A percentile compares a stretch with the other conserved stretches of the same genome.
Evolutionary conservation across 1,140 invertebrate species (phyloP).

Genomic region (Acyrthosiphon pisum): DNA sequence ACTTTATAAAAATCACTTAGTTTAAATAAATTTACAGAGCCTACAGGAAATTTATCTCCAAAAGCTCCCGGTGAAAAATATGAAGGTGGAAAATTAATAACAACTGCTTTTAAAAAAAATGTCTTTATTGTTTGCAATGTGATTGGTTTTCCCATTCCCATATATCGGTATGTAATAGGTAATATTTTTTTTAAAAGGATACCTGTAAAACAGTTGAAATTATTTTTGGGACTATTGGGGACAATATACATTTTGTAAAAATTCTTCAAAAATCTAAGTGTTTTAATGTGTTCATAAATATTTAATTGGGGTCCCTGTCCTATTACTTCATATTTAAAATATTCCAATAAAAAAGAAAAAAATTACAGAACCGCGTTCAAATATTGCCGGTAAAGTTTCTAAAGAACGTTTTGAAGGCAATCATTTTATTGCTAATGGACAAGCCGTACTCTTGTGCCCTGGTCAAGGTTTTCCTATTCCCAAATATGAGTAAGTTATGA

Average conservation of each 20-base stretch:
- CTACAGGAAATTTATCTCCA: constrained; percentile 67
- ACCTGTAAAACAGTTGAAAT: neutral
- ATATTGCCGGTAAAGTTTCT: constrained; percentile 71
- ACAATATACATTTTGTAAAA: neutral
- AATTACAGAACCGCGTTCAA: constrained; percentile 72
- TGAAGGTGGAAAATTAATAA: constrained; percentile 60
- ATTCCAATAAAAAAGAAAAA: neutral
- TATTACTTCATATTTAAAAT: neutral
- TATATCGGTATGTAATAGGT: constrained; percentile 60
- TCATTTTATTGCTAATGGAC: constrained; percentile 62
- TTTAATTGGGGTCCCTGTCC: neutral
- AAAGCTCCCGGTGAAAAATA: constrained; percentile 64
- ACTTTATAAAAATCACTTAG: neutral
- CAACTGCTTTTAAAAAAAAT: constrained; percentile 36
- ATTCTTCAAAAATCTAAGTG: neutral
- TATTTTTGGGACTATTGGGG: neutral
- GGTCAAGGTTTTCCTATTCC: constrained; percentile 72
- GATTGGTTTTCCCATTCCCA: constrained; percentile 61
- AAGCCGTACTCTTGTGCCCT: constrained; percentile 69
- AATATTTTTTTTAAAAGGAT: neutral
- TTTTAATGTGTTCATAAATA: constrained; percentile 25
- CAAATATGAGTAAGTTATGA: constrained; percentile 72
- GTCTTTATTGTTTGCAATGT: constrained; percentile 61
- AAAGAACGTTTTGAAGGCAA: constrained; percentile 68
- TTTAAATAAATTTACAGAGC: constrained; percentile 63